A percentile compares a stretch with the other conserved stretches of the same genome.
Conservation (phyloP, 2,797 vertebrate species). For the Rachycentron canadum region DNA sequence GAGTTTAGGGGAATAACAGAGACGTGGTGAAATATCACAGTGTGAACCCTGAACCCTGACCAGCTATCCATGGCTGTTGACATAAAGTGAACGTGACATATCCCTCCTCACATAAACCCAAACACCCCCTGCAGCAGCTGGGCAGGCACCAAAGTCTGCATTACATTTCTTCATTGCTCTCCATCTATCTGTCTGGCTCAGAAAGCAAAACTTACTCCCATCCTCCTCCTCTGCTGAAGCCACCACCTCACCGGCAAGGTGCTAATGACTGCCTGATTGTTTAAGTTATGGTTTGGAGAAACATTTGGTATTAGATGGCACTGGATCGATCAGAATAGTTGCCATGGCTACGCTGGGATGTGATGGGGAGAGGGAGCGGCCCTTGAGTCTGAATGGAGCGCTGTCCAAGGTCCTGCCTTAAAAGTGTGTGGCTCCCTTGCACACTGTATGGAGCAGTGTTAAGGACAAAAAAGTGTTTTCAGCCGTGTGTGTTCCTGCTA, state of each 20-base stretch:
- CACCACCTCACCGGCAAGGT: slow-evolving; percentile 2
- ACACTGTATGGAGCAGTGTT: slow-evolving; percentile 5
- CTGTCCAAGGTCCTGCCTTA: slow-evolving; percentile 63
- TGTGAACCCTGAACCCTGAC: slow-evolving; percentile 77
- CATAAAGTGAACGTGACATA: slow-evolving; percentile 77
- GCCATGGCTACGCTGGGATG: slow-evolving; percentile 89
- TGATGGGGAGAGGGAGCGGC: slow-evolving; percentile 82
- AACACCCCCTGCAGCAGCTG: slow-evolving; percentile 57
- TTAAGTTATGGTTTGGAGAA: slow-evolving; percentile 83
- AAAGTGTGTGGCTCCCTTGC: slow-evolving; percentile 23
- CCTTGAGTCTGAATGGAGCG: slow-evolving; percentile 56
- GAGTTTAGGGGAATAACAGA: slow-evolving; percentile 49
- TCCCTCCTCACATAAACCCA: slow-evolving; percentile 66
- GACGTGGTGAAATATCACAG: slow-evolving; percentile 76
- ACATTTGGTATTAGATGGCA: slow-evolving; percentile 88
- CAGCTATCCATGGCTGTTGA: slow-evolving; percentile 75
- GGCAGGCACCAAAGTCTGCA: slow-evolving; percentile 25
- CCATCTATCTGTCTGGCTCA: not conserved
- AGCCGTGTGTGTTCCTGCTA: slow-evolving; percentile 36
- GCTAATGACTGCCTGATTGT: slow-evolving; percentile 53
- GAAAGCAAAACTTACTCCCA: slow-evolving; percentile 13
- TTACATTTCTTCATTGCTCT: slow-evolving; percentile 36
- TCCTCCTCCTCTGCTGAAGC: slow-evolving; percentile 47
- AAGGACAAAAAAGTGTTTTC: slow-evolving; percentile 34
- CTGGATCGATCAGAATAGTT: slow-evolving; percentile 93